Conservation (phyloP, 2,888 invertebrate species). For the Trissoscelio sp. region DNA sequence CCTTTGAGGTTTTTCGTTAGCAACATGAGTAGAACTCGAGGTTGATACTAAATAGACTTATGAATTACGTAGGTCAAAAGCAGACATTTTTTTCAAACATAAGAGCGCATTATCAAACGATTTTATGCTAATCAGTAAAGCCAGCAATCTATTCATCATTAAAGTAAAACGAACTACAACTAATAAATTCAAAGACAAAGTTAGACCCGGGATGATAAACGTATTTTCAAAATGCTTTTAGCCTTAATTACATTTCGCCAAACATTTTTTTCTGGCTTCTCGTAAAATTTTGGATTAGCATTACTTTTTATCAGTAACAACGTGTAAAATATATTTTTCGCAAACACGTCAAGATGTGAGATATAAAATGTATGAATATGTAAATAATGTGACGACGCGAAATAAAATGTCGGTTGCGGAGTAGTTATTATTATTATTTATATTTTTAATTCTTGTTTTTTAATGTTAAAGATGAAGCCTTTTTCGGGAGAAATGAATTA, state of each 20-base stretch:
- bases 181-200: background rate
- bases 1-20: conserved; percentile 44
- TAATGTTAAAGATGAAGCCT: conserved; percentile 1
- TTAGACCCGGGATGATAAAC: background rate
- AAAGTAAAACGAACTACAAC: background rate
- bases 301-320: conserved; percentile 25
- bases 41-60: conserved; percentile 29
- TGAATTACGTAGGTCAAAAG: conserved; percentile 31
- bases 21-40: conserved; percentile 33
- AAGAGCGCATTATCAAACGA: conserved; percentile 3
- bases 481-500: no score
- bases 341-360: conserved; percentile 1
- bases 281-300: conserved; percentile 12
- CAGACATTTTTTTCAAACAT: conserved; percentile 7
- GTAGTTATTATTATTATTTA: background rate
- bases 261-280: background rate
- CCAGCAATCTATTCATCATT: conserved; percentile 7
- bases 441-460: conserved; percentile 3
- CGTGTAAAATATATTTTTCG: conserved; percentile 34
- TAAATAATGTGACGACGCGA: conserved; percentile 34
- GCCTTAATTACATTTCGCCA: background rate
- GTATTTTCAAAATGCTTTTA: conserved; percentile 8
- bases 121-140: conserved; percentile 4
- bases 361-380: conserved; percentile 29
- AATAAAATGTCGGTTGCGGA: conserved; percentile 18